A percentile compares a stretch with the other conserved stretches of the same genome.
phyloP scores from a whole-genome alignment of 35 echinoderm and acorn worm species.

The Ophioderma brevispina region DNA sequence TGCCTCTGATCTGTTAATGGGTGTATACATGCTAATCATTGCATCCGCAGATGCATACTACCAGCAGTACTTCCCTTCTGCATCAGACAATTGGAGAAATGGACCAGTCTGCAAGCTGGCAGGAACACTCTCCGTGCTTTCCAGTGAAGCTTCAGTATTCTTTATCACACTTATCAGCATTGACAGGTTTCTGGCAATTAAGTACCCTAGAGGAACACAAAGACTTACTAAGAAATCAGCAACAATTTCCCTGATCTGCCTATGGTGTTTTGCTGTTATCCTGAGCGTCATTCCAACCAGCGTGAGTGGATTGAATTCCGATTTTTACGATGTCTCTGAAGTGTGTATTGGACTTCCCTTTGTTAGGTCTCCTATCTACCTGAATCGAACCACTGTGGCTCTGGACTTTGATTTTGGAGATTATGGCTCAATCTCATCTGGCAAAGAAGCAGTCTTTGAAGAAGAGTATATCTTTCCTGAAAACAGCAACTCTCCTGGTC shows the following conservation, averaged over 20 bases:
- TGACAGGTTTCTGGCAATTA: constrained; percentile 38
- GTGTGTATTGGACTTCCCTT: constrained; percentile 57
- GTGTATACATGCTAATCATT: background rate
- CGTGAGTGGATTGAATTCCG: background rate
- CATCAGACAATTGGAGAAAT: constrained; percentile 9
- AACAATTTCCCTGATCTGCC: background rate
- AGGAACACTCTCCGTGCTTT: constrained; percentile 26
- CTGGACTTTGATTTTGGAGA: background rate
- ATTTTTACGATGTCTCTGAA: constrained; percentile 38
- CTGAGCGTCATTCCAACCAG: constrained; percentile 14
- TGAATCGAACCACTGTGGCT: background rate
- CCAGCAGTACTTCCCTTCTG: background rate
- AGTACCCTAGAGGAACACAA: background rate
- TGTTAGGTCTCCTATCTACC: constrained; percentile 37
- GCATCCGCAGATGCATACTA: background rate
- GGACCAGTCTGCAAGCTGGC: constrained; percentile 34
- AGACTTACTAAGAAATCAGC: background rate
- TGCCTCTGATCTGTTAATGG: background rate
- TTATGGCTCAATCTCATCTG: background rate
- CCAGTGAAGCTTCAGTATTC: constrained; percentile 56
- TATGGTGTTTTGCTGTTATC: constrained; percentile 28
- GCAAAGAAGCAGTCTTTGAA: background rate
- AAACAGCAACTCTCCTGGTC: constrained; percentile 11
- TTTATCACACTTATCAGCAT: constrained; percentile 49
- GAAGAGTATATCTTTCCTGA: background rate